Base-by-base conservation (phyloP, 92 coral and sea anemone species). In the Epizoanthus scotinus region DNA sequence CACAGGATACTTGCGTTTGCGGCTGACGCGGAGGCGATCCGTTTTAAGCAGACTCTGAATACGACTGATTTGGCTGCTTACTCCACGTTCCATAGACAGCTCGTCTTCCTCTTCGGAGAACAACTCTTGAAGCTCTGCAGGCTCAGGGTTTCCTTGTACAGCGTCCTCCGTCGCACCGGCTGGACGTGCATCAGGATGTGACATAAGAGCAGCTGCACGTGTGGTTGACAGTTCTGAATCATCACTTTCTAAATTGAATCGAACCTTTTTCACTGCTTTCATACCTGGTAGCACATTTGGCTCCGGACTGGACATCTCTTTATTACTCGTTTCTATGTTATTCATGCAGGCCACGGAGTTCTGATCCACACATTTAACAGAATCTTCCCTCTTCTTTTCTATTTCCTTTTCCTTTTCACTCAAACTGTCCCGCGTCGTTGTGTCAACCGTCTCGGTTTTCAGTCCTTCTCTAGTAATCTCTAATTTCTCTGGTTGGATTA, bases 101-200 rank as follows among this genome's bases (percentile, higher is more conserved):
- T 67, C 84, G 62, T 74, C 89, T 20, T 92, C 91, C 17, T 88
- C 94, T 49, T 90, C 97, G 8, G 90, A 92, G 78, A 92, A 92
- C 60, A 90, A 59, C 12, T 85, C 89, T 44, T 90, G 90, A 36
- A 77, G 57, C 36, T 83, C 72, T 29, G 63, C 29, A 52, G 21
- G 60, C 3, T 54, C 4, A 1, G 67, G 26, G 38, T 3, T 3
- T 34, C 54, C 55, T 36, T 59, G 29, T 60, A 9, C 68, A 20
- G 8, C 68, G 31, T 29, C 8, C 47, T n/a, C 68, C 21, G 44
- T 18, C 4, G 31, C 68, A 12, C 7, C 55, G 6, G 81, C 21
- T 19, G 55, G 55, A 9, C 24, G 49, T 31, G 38, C 36, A 22
- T 75, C 68, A n/a, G 40, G 19, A 40, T 38, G 40, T 6, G 50